phyloP scores from a whole-genome alignment of 2,113 vertebrate genomes.

The Bothrops jararaca region DNA sequence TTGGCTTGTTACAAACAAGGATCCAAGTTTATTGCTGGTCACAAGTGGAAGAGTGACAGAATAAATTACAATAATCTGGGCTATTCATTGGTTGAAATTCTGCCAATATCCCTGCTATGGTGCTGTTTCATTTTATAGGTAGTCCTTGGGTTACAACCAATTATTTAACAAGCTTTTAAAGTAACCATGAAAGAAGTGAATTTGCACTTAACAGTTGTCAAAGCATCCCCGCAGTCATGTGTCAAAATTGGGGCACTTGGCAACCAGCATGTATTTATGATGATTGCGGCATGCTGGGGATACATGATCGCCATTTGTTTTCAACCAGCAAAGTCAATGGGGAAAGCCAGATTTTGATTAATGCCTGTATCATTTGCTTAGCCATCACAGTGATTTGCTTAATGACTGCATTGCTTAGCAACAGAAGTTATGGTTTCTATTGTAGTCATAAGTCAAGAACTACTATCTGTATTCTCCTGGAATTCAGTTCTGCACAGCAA shows the following conservation, averaged over 20 bases:
- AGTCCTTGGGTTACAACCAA: neutral
- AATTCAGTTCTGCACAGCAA: neutral
- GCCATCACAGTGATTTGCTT: neutral
- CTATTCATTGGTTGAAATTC: neutral
- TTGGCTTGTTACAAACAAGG: neutral
- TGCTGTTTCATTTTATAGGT: neutral
- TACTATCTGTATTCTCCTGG: neutral
- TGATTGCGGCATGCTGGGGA: neutral
- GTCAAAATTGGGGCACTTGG: neutral
- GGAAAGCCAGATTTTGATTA: neutral
- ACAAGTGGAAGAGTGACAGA: neutral
- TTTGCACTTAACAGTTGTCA: neutral
- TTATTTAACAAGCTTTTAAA: neutral
- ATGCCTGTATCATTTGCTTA: neutral
- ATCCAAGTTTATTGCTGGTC: neutral
- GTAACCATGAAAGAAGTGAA: neutral
- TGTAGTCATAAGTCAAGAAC: neutral
- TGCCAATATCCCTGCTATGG: neutral
- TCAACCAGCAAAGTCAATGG: neutral
- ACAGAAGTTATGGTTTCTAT: neutral
- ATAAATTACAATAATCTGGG: neutral
- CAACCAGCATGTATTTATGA: neutral
- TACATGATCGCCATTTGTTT: neutral
- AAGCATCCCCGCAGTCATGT: neutral
- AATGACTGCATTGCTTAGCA: neutral